Percentiles rank a stretch among this genome's conserved stretches.
phyloP scores from a whole-genome alignment of 2,888 invertebrate species.

The Dilophus febrilis region DNA sequence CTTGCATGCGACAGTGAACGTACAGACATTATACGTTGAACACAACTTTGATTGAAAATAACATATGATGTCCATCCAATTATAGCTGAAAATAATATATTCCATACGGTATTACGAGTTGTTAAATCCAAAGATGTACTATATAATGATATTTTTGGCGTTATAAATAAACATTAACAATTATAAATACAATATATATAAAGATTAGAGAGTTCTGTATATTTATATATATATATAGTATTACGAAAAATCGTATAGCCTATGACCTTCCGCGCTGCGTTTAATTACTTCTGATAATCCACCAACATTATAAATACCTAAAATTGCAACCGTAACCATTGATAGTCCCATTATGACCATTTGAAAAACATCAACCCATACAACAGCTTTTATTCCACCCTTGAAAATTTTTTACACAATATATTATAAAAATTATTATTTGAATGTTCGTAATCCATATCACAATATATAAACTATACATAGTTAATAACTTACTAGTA shows the following conservation, averaged over 20 bases:
- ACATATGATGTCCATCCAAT: constrained; percentile 44
- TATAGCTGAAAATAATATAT: constrained; percentile 38
- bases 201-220: too few species aligned
- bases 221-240: too few species aligned
- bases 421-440: background rate
- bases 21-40: constrained; percentile 49
- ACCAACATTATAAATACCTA: constrained; percentile 28
- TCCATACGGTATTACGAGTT: constrained; percentile 46
- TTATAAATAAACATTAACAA: too few species aligned
- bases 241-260: too few species aligned
- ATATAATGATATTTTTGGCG: too few species aligned
- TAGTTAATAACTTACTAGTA: constrained; percentile 30
- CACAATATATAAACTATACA: background rate
- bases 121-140: constrained; percentile 42
- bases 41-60: constrained; percentile 53
- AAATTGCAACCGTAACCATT: constrained; percentile 23
- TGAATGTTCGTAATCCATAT: too few species aligned
- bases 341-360: constrained; percentile 27
- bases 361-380: constrained; percentile 36
- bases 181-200: too few species aligned
- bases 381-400: constrained; percentile 35
- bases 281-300: constrained; percentile 25
- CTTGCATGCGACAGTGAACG: constrained; percentile 38
- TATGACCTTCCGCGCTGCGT: constrained; percentile 22
- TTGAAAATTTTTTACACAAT: constrained; percentile 14